A percentile compares a stretch with the other conserved stretches of the same genome.
Evolutionary conservation across 92 coral and sea anemone genomes (phyloP).

Genomic region (Paragorgia papillata): DNA sequence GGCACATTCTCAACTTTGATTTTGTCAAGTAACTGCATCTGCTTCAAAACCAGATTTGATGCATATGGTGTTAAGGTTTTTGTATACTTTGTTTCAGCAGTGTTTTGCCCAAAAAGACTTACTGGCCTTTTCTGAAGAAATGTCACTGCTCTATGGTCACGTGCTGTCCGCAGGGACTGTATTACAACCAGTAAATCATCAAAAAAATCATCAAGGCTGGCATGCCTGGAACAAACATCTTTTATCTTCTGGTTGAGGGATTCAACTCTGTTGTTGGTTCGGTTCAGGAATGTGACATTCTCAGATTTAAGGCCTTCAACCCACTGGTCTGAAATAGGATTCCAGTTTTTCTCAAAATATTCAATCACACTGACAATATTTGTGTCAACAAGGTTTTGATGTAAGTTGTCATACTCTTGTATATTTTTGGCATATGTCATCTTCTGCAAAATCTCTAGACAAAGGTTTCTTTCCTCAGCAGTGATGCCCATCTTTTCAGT

Average conservation of each 20-base stretch:
- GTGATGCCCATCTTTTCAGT: slow-evolving; percentile 59
- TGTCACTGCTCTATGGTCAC: slow-evolving; percentile 47
- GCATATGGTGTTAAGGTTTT: slow-evolving; percentile 52
- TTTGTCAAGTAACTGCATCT: slow-evolving; percentile 39
- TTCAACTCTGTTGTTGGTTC: slow-evolving; percentile 63
- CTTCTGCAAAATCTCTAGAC: slow-evolving; percentile 41
- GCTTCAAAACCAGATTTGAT: slow-evolving; percentile 41
- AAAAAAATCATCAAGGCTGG: slow-evolving; percentile 56
- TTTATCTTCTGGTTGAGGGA: slow-evolving; percentile 60
- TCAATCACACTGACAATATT: slow-evolving; percentile 55
- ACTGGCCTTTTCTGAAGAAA: no score
- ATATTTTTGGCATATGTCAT: no score
- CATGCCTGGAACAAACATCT: slow-evolving; percentile 56
- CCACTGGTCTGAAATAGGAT: slow-evolving; percentile 58
- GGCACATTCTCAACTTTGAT: background rate
- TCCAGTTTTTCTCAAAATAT: slow-evolving; percentile 55
- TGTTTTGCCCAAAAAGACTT: no score
- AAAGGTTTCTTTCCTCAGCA: slow-evolving; percentile 46
- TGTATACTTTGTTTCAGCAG: no score
- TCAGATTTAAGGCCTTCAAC: slow-evolving; percentile 54
- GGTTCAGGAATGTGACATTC: slow-evolving; percentile 48
- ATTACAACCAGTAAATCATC: slow-evolving; percentile 36
- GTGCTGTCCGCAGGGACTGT: slow-evolving; percentile 46
- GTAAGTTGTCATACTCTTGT: no score
- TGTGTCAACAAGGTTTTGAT: no score